Evolutionary conservation across 2,888 invertebrate species (phyloP), one percentile per base, ranked within the genome.

Genomic region (Gari tellinella): DNA sequence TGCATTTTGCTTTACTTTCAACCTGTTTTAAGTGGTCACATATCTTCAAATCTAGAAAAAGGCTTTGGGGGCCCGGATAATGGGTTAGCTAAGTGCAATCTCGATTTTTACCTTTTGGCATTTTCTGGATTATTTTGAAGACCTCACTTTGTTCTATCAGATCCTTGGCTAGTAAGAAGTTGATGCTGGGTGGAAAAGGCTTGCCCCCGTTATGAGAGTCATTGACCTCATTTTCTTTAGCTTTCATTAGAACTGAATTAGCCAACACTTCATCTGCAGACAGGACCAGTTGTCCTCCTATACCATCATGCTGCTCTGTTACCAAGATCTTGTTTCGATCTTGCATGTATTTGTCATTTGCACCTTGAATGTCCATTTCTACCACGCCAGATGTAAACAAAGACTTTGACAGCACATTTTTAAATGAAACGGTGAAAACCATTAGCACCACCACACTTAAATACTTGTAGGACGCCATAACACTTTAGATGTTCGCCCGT

Each of bases 51-150:
- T n/a, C n/a, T n/a, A n/a, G n/a, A n/a, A n/a, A n/a, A n/a, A n/a
- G n/a, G n/a, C n/a, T n/a, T n/a, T n/a, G n/a, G n/a, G n/a, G n/a
- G n/a, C n/a, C n/a, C n/a, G n/a, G n/a, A n/a, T n/a, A n/a, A n/a
- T n/a, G n/a, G n/a, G n/a, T n/a, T n/a, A n/a, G n/a, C n/a, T n/a
- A n/a, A n/a, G n/a, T n/a, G n/a, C n/a, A n/a, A n/a, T n/a, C n/a
- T n/a, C n/a, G n/a, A n/a, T n/a, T n/a, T n/a, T 25, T 70, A 88
- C 88, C 88, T 83, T 88, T 88, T 1, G 88, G 88, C 85, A 88
- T 87, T 51, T 68, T 74, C 55, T 72, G 58, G 15, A 88, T 79
- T 23, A 87, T 66, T 60, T 85, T 67, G 63, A 87, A 88, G 1
- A 88, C 79, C 5, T 26, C 52, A 63, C 86, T 86, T 40, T 82